These are phyloP conservation scores for Caranx ignobilis DNA, from an alignment of 2,113 vertebrate species.

Conservation along the genomic window DNA sequence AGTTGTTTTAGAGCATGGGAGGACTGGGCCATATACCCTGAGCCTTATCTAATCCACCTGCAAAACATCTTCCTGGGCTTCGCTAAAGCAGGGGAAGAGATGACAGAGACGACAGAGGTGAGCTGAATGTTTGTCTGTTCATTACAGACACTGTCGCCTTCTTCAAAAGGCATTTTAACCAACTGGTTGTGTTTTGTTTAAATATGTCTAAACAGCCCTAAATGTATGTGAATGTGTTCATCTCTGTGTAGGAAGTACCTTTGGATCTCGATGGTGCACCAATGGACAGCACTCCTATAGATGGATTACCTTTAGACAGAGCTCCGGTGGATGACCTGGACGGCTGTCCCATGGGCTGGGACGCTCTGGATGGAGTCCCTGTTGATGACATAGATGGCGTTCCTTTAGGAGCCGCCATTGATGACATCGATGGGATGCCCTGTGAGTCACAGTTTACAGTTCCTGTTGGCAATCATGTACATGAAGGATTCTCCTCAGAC, in stretches of 20 bases:
- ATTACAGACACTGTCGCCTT: not conserved
- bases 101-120: constrained; percentile 72
- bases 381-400: constrained; percentile 86
- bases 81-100: constrained; percentile 80
- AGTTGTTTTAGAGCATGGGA: constrained; percentile 87
- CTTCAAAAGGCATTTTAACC: not conserved
- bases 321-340: constrained; percentile 81
- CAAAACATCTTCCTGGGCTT: constrained; percentile 88
- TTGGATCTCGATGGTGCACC: constrained; percentile 74
- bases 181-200: no score
- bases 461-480: not conserved
- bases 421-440: constrained; percentile 87
- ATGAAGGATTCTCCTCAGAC: not conserved
- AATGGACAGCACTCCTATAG: constrained; percentile 63
- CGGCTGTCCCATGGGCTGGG: constrained; percentile 84
- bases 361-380: constrained; percentile 83
- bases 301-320: constrained; percentile 70
- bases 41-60: constrained; percentile 85
- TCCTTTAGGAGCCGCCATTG: constrained; percentile 76
- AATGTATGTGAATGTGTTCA: not conserved
- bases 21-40: constrained; percentile 88
- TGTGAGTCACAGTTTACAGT: constrained; percentile 70
- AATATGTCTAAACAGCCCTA: not conserved
- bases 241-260: constrained; percentile 52
- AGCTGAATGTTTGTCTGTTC: constrained; percentile 24